These are phyloP conservation scores for Syngnathus floridae DNA, from an alignment of 2,113 vertebrate species.

Conservation along the genomic window DNA sequence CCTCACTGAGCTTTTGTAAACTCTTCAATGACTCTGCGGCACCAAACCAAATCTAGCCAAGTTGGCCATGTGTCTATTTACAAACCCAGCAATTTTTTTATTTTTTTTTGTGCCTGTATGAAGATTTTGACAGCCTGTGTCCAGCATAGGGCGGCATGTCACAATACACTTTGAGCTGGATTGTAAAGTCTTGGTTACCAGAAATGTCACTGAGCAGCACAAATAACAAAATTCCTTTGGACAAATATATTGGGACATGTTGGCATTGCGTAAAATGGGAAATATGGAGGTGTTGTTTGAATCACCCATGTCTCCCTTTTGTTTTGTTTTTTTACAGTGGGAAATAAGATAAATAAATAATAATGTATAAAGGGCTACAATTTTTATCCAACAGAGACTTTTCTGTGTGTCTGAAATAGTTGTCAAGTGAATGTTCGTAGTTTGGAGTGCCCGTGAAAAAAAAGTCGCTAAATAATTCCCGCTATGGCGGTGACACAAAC, in stretches of 20 bases:
- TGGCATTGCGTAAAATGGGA: background rate
- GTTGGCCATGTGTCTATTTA: slow-evolving; percentile 27
- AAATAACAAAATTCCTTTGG: background rate
- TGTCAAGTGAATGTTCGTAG: background rate
- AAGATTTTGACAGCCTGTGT: slow-evolving; percentile 16
- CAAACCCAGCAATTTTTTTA: slow-evolving; percentile 26
- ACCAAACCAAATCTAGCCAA: slow-evolving; percentile 21
- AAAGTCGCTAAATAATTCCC: background rate
- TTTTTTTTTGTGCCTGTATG: slow-evolving; percentile 14
- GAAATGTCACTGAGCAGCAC: slow-evolving; percentile 1
- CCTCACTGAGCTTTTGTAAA: slow-evolving; percentile 62
- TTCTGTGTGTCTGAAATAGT: background rate
- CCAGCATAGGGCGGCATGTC: slow-evolving; percentile 3
- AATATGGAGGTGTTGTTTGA: too few species aligned
- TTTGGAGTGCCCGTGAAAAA: too few species aligned
- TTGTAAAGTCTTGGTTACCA: slow-evolving; percentile 4
- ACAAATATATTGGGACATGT: background rate
- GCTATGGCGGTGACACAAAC: background rate
- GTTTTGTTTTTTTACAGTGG: background rate
- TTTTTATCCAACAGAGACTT: too few species aligned
- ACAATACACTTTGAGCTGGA: slow-evolving; percentile 14
- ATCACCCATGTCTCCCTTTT: background rate
- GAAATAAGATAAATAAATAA: background rate
- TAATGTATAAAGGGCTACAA: too few species aligned
- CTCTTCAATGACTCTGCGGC: slow-evolving; percentile 63